Conservation (phyloP, 1,140 invertebrate genomes). For the Scaptomyza hsui region DNA sequence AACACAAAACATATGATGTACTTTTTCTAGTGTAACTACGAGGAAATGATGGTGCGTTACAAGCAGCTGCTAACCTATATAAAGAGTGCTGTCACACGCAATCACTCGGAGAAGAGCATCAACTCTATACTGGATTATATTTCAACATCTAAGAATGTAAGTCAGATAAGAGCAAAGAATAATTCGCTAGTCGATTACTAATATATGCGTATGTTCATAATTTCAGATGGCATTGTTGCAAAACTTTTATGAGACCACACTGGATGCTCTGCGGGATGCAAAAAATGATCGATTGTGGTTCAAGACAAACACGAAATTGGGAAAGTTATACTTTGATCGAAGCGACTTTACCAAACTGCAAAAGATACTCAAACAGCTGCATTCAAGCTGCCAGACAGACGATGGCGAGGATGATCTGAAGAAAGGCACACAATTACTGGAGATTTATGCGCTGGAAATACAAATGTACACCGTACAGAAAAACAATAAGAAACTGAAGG, state of each 20-base stretch:
- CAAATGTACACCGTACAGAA: constrained; percentile 99
- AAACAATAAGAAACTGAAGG: constrained; percentile 99
- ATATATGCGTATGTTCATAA: too few species aligned
- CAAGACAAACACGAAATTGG: constrained; percentile 99
- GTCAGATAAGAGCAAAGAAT: constrained; percentile 56
- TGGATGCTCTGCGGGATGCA: constrained; percentile 98
- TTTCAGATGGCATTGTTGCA: constrained; percentile 98
- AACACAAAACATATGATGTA: too few species aligned
- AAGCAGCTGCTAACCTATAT: constrained; percentile 99
- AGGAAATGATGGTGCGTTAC: constrained; percentile 98
- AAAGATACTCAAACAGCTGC: constrained; percentile 98
- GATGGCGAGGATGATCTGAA: constrained; percentile 99
- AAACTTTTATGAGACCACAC: constrained; percentile 99
- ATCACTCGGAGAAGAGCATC: constrained; percentile 99
- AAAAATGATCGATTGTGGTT: constrained; percentile 99
- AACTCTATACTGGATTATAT: constrained; percentile 99
- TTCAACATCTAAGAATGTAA: constrained; percentile 98
- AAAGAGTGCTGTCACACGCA: constrained; percentile 99
- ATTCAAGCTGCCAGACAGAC: constrained; percentile 99
- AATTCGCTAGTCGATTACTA: too few species aligned
- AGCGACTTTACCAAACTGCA: constrained; percentile 97
- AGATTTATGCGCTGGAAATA: constrained; percentile 99
- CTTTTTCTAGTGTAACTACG: constrained; percentile 93
- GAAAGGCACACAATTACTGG: constrained; percentile 98
- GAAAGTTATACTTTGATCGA: constrained; percentile 98